Evolutionary conservation across 2,888 invertebrate species (phyloP), one percentile per base, ranked within the genome.

Genomic region (Cephus rjabovi): DNA sequence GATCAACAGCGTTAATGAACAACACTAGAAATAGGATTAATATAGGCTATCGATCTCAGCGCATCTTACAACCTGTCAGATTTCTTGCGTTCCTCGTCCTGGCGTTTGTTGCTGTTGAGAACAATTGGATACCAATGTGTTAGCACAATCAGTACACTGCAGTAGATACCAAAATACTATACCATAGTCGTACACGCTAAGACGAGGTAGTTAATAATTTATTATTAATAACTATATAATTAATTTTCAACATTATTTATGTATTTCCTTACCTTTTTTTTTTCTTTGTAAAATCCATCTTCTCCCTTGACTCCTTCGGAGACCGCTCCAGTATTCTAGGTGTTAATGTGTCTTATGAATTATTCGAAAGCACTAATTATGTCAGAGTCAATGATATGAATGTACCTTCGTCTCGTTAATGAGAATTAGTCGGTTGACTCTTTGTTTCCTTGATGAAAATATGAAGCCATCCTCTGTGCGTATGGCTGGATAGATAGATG

Each of bases 311-410:
- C 34, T 71, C 23, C 34, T 56, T 56, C 34, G 69, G 71, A 75
- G 31, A 80, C 78, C 78, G 73, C 76, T 77, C 73, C 73, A 77
- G 81, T 79, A 79, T 81, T 80, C 80, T 77, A 75, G 76, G 76
- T 80, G 76, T 80, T 77, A 78, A 77, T 68, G 12, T 73, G 35
- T 79, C 71, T 78, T 75, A 73, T 77, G 23, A 80, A 71, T 35
- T 75, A 74, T 75, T 80, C 30, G 70, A 74, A 12, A 74, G 78
- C 75, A 75, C 74, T 80, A 76, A 76, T 15, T 77, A 77, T 76
- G 79, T 78, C 76, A 78, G 75, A 81, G 71, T 80, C 77, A 78
- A 31, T 71, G 56, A 56, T 56, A 56, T 23, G 31, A 37, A 71
- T 77, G 77, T 77, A 77, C 75, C 77, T 75, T 56, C 2, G 56